Evolutionary conservation across 2,797 vertebrate species (phyloP).

Genomic region (Champsocephalus esox): DNA sequence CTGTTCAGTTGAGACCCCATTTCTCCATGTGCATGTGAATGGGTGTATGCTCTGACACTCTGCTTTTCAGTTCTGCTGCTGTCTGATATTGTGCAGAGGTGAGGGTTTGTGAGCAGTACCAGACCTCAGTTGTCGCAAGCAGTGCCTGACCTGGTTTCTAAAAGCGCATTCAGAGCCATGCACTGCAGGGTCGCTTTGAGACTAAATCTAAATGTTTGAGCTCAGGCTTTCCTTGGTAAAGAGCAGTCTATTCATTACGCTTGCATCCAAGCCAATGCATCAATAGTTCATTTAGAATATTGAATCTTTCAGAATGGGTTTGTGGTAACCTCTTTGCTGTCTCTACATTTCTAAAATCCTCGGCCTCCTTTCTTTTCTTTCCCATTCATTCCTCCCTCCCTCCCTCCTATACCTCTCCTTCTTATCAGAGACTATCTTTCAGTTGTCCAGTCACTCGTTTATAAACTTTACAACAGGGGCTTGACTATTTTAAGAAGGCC

Average conservation of each 20-base stretch:
- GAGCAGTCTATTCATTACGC: slow-evolving; percentile 58
- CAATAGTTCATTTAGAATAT: slow-evolving; percentile 68
- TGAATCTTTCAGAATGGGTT: slow-evolving; percentile 55
- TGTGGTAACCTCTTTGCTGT: slow-evolving; percentile 43
- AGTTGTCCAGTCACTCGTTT: slow-evolving; percentile 68
- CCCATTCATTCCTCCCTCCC: slow-evolving; percentile 18
- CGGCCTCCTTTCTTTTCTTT: slow-evolving; percentile 34
- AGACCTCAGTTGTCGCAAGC: slow-evolving; percentile 69
- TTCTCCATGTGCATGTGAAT: slow-evolving; percentile 21
- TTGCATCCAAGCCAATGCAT: slow-evolving; percentile 47
- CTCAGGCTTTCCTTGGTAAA: slow-evolving; percentile 51
- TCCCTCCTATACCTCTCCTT: slow-evolving; percentile 16
- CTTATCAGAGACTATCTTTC: slow-evolving; percentile 67
- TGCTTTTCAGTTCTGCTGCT: slow-evolving; percentile 54
- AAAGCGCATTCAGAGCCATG: slow-evolving; percentile 48
- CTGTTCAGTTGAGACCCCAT: slow-evolving; percentile 59
- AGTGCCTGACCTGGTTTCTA: slow-evolving; percentile 71
- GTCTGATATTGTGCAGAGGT: slow-evolving; percentile 76
- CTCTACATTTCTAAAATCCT: slow-evolving; percentile 39
- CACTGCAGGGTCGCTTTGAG: slow-evolving; percentile 44
- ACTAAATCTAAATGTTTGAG: slow-evolving; percentile 67
- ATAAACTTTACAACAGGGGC: slow-evolving; percentile 72
- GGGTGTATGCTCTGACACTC: slow-evolving; percentile 52
- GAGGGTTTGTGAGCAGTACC: slow-evolving; percentile 67
- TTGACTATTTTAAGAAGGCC: slow-evolving; percentile 39